Conservation (phyloP, 2,797 vertebrate species). For the Periparus ater region DNA sequence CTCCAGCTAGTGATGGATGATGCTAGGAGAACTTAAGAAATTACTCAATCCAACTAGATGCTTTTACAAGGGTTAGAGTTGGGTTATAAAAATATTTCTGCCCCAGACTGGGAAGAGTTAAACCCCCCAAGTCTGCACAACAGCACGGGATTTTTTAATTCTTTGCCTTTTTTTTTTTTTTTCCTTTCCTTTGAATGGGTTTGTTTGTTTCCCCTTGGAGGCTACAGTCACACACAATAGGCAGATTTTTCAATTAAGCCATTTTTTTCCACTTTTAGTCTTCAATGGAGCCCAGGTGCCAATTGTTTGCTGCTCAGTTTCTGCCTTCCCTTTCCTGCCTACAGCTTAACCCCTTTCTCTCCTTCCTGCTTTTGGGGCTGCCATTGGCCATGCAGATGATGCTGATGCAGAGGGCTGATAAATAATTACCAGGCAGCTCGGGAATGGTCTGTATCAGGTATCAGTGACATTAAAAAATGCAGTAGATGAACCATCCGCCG, state of each 20-base stretch:
- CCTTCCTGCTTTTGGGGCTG: not conserved
- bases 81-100: not conserved
- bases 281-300: constrained; percentile 52
- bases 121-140: not conserved
- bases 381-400: not conserved
- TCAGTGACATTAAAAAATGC: not conserved
- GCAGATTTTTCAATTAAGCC: constrained; percentile 48
- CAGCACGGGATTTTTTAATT: not conserved
- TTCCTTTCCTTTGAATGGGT: not conserved
- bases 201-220: constrained; percentile 41
- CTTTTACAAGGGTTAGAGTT: not conserved
- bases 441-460: not conserved
- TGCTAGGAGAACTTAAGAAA: not conserved
- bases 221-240: constrained; percentile 25
- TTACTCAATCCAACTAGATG: not conserved
- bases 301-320: constrained; percentile 42
- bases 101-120: constrained; percentile 9
- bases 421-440: not conserved
- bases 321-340: constrained; percentile 36
- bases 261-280: constrained; percentile 41
- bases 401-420: not conserved
- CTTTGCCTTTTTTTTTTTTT: not conserved
- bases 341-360: constrained; percentile 31
- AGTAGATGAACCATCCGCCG: not conserved
- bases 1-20: not conserved